Evolutionary conservation across 2,113 vertebrate genomes (phyloP).

Genomic region (Isichthys henryi): DNA sequence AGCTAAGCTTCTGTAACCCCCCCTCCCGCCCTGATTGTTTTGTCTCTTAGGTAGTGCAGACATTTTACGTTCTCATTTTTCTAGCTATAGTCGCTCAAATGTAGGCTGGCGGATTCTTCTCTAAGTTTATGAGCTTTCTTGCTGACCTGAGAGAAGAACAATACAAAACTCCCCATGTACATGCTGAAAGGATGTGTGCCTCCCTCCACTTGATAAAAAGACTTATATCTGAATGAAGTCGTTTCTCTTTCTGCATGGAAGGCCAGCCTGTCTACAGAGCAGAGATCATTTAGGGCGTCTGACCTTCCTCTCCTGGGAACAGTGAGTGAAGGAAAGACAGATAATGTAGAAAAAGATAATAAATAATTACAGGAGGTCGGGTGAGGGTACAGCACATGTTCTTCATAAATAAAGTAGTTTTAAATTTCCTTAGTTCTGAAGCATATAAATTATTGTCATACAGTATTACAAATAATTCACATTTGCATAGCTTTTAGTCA

Average conservation of each 20-base stretch:
- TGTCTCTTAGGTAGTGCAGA: not conserved
- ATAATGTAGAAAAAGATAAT: not conserved
- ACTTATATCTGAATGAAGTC: not conserved
- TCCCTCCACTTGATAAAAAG: not conserved
- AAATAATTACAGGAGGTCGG: not conserved
- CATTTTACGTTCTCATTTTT: not conserved
- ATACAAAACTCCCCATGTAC: not conserved
- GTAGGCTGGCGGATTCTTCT: not conserved
- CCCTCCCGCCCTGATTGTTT: not conserved
- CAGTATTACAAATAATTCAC: not conserved
- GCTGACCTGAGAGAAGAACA: not conserved
- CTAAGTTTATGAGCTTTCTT: not conserved
- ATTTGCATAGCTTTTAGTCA: not conserved
- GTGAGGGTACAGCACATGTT: not conserved
- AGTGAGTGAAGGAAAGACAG: not conserved
- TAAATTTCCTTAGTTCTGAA: not conserved
- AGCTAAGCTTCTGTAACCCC: not conserved
- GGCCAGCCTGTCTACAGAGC: not conserved
- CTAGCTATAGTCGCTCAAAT: not conserved
- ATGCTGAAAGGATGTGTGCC: not conserved
- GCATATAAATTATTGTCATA: not conserved
- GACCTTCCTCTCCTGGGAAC: slow-evolving; percentile 5
- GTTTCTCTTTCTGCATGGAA: not conserved
- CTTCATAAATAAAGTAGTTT: not conserved
- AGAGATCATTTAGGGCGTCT: not conserved